phyloP scores from a whole-genome alignment of 2,797 vertebrate genomes.

The Ciconia nigra region DNA sequence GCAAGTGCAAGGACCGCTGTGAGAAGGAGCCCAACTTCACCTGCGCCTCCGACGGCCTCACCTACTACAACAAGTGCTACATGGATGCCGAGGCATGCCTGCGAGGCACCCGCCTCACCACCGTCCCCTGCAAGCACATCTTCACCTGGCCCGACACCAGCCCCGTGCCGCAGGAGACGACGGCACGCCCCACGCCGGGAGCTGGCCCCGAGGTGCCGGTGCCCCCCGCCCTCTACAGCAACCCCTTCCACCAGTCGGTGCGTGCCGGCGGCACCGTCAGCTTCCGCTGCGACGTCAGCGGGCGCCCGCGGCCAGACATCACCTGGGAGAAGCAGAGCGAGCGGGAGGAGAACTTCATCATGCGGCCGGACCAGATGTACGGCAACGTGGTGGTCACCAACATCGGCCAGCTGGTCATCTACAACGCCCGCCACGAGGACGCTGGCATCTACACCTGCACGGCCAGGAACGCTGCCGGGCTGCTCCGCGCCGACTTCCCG shows the following conservation, averaged over 20 bases:
- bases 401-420: constrained; percentile 94
- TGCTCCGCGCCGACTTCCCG: constrained; percentile 89
- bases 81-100: constrained; percentile 97
- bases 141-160: constrained; percentile 87
- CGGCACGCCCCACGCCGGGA: constrained; percentile 81
- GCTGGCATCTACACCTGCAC: constrained; percentile 94
- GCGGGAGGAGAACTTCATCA: constrained; percentile 83
- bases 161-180: constrained; percentile 84
- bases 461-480: constrained; percentile 85
- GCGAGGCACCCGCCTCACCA: constrained; percentile 82
- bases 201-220: constrained; percentile 75
- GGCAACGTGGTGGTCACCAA: constrained; percentile 97
- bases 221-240: constrained; percentile 87
- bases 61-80: constrained; percentile 98
- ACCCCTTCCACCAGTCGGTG: constrained; percentile 88
- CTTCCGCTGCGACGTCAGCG: constrained; percentile 91
- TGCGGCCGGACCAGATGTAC: constrained; percentile 97
- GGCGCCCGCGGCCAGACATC: constrained; percentile 86
- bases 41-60: constrained; percentile 94
- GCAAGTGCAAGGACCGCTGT: constrained; percentile 94
- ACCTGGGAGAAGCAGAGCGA: constrained; percentile 97
- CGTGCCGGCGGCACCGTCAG: constrained; percentile 88
- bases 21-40: constrained; percentile 97
- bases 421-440: constrained; percentile 90
- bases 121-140: constrained; percentile 90